These are phyloP conservation scores for Hemitrygon akajei DNA, from an alignment of 2,797 vertebrate genomes.

Conservation along the genomic window DNA sequence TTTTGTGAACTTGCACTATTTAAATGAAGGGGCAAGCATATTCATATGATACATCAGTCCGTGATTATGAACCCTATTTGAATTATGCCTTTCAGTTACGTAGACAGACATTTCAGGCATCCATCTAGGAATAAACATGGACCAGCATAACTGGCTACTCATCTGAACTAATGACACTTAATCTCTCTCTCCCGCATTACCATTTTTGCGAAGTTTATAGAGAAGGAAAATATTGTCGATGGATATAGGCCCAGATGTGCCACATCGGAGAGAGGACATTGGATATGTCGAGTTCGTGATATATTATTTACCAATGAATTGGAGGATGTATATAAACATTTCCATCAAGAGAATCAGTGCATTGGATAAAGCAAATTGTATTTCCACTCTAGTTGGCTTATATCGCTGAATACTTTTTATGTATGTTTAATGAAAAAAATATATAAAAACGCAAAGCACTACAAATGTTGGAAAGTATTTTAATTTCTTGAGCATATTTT, in stretches of 20 bases:
- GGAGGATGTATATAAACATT: neutral
- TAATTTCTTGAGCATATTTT: neutral
- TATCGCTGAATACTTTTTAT: neutral
- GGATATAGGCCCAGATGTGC: neutral
- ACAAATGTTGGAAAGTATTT: no score
- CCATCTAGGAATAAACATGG: neutral
- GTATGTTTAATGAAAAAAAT: neutral
- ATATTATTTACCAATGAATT: neutral
- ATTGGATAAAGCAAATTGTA: neutral
- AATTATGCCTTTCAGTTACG: neutral
- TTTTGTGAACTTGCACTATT: neutral
- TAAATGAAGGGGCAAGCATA: neutral
- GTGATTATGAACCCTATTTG: neutral
- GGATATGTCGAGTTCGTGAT: neutral
- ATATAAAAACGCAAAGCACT: no score
- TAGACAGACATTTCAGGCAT: neutral
- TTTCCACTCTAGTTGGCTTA: neutral
- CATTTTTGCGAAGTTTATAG: neutral
- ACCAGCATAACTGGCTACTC: neutral
- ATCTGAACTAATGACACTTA: neutral
- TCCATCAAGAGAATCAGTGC: neutral
- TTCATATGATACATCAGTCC: neutral
- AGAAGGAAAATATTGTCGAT: neutral
- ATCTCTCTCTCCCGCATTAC: no score
- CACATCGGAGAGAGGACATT: no score